These are phyloP conservation scores for Pocillopora grandis DNA, from an alignment of 92 coral and sea anemone species.

Conservation along the genomic window DNA sequence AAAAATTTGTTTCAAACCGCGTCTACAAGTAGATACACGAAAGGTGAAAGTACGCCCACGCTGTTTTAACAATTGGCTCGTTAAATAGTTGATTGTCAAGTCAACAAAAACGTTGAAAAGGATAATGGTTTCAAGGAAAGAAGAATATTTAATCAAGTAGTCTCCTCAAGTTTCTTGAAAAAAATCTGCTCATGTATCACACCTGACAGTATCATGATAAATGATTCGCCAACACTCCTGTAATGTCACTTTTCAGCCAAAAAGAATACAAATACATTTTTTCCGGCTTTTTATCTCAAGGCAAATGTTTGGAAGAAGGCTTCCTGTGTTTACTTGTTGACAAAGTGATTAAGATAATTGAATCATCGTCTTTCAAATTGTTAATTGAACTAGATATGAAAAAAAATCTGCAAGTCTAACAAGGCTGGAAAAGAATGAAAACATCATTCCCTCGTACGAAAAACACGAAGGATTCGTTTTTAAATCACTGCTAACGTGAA, in stretches of 20 bases:
- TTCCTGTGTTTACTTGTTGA: background rate
- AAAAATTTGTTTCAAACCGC: no score
- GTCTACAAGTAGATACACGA: no score
- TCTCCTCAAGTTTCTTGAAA: no score
- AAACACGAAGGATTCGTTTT: background rate
- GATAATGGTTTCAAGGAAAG: background rate
- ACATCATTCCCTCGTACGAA: background rate
- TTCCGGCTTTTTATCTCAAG: background rate
- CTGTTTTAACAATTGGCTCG: background rate
- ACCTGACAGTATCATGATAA: background rate
- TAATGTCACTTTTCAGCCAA: background rate
- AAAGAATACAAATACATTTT: background rate
- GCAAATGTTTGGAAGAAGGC: background rate
- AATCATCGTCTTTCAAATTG: slow-evolving; percentile 10
- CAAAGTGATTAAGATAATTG: background rate
- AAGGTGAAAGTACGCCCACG: no score
- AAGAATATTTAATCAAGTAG: background rate
- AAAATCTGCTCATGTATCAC: background rate
- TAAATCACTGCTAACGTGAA: no score
- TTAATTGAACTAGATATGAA: slow-evolving; percentile 1
- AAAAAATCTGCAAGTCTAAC: slow-evolving; percentile 5
- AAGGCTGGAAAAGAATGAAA: background rate
- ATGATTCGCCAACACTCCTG: background rate
- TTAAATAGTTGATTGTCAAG: background rate
- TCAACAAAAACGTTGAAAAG: background rate